Evolutionary conservation across 2,113 vertebrate species (phyloP).

Genomic region (Orthonyx spaldingii): DNA sequence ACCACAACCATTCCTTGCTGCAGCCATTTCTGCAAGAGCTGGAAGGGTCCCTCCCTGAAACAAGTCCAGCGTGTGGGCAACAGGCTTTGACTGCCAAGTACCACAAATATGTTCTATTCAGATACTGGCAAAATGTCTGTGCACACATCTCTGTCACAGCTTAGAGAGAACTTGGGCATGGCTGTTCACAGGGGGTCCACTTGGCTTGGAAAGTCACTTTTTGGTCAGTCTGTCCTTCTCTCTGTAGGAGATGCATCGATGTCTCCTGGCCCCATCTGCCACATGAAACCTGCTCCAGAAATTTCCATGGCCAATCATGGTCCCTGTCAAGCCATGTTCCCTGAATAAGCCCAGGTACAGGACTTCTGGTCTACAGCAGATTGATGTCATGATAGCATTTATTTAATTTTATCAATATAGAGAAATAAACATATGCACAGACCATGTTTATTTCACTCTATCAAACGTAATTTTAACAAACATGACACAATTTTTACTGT

Average conservation of each 20-base stretch:
- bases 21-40: neutral
- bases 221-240: neutral
- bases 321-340: neutral
- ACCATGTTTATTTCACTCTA: conserved; percentile 46
- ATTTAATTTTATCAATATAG: neutral
- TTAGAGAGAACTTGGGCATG: neutral
- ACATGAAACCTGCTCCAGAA: neutral
- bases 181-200: neutral
- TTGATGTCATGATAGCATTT: neutral
- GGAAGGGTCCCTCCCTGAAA: no score
- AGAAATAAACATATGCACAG: conserved; percentile 28
- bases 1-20: neutral
- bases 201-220: neutral
- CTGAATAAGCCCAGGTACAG: neutral
- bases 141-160: neutral
- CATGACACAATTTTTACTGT: conserved; percentile 23
- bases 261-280: neutral
- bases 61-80: neutral
- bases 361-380: neutral
- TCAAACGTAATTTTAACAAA: conserved; percentile 55
- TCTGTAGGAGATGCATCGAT: neutral
- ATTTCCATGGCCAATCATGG: neutral
- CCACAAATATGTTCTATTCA: neutral
- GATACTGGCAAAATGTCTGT: neutral
- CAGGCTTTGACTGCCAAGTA: neutral